phyloP scores from a whole-genome alignment of 2,113 vertebrate genomes.

The Perca fluviatilis region DNA sequence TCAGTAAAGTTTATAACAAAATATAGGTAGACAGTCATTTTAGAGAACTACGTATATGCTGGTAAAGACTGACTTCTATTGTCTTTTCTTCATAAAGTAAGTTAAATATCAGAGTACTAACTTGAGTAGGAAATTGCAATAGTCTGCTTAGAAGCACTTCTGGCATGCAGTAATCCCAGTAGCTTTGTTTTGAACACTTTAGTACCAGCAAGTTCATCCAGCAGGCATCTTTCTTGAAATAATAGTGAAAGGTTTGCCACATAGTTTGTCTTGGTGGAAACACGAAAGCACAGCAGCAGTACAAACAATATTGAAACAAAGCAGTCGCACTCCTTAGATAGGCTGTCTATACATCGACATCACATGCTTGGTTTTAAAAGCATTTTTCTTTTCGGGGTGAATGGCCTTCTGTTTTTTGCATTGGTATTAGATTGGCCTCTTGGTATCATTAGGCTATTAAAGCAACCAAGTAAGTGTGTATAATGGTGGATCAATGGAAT shows the following conservation, averaged over 20 bases:
- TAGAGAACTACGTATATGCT: neutral
- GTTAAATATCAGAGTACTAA: neutral
- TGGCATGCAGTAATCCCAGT: neutral
- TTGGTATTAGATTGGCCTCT: slow-evolving; percentile 75
- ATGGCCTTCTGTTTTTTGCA: slow-evolving; percentile 80
- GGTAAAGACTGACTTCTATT: neutral
- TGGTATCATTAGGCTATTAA: slow-evolving; percentile 76
- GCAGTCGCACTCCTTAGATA: slow-evolving; percentile 6
- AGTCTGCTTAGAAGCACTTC: slow-evolving; percentile 1
- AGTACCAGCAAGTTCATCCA: slow-evolving; percentile 45
- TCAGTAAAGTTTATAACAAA: neutral
- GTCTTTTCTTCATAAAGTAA: neutral
- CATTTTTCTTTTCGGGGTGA: slow-evolving; percentile 45
- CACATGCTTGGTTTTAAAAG: slow-evolving; percentile 37
- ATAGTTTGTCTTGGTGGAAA: slow-evolving; percentile 25
- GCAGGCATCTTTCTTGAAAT: slow-evolving; percentile 49
- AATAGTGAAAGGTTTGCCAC: slow-evolving; percentile 20
- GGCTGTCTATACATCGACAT: slow-evolving; percentile 43
- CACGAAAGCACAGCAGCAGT: slow-evolving; percentile 15
- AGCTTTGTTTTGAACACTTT: neutral
- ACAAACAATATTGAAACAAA: slow-evolving; percentile 36
- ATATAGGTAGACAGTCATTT: neutral
- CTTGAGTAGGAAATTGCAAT: neutral
- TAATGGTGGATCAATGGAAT: slow-evolving; percentile 85
- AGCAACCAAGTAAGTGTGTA: slow-evolving; percentile 76